Base-by-base conservation (phyloP, 2,113 vertebrate species). In the Turdus rufiventris region DNA sequence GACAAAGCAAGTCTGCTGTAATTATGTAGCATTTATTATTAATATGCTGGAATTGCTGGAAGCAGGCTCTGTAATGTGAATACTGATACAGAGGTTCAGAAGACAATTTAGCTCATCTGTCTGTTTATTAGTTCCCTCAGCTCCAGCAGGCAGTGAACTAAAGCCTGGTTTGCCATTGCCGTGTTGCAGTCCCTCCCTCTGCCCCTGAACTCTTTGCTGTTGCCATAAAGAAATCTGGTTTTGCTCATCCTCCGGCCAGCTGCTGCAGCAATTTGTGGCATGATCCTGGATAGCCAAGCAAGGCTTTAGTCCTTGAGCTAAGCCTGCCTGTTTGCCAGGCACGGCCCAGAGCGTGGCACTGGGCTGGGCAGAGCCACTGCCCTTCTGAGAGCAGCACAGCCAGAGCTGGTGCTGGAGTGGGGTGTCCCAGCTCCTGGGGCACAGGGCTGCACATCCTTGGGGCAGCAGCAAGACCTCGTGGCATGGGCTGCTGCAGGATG, bases 11-110 rank as follows among this genome's bases (percentile, higher is more conserved):
- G 88, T 79, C 89, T 63, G 96, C 97, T 97, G 97, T 98, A 98
- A 98, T 98, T 98, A 98, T 57, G 92, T 96, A 81, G 94, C 98
- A 98, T 98, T 97, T 98, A 98, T 98, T 98, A 98, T 98, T 98
- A 97, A 98, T 98, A 96, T 40, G 82, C 95, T 98, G 97, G 98
- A 98, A 98, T 98, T 98, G 98, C 98, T 98, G 96, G 97, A 98
- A 98, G 98, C 97, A 97, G 97, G 97, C 96, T 95, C 96, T 96
- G 97, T 98, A 97, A 98, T 97, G 97, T 97, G 96, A 93, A 89
- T 97, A 95, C 97, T 62, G 92, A 98, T 97, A 96, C 95, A 96
- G 96, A 95, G 88, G 92, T 96, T 97, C 90, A 85, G 89, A 89
- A 93, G 94, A 91, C 96, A 94, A 92, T 96, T 96, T 94, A 96